Conservation (phyloP, 2,888 invertebrate genomes). For the Lutraria lutraria region DNA sequence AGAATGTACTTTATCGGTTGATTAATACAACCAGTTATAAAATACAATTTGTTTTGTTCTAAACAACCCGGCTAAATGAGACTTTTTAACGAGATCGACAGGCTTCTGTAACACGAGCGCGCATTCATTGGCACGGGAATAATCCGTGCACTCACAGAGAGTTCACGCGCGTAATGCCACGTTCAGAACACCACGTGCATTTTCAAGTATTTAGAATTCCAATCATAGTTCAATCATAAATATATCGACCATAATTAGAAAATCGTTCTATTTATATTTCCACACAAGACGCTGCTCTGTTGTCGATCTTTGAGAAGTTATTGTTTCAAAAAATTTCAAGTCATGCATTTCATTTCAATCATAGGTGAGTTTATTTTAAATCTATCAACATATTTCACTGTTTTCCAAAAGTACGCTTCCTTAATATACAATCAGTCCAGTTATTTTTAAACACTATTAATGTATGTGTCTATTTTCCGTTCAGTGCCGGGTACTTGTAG, state of each 20-base stretch:
- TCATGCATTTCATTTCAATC: too few relatives aligned
- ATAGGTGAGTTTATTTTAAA: too few relatives aligned
- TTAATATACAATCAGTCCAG: too few relatives aligned
- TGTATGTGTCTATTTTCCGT: too few relatives aligned
- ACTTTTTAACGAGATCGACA: not conserved
- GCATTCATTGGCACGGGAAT: not conserved
- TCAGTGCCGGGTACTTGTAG: too few relatives aligned
- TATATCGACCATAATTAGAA: not conserved
- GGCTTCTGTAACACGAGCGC: not conserved
- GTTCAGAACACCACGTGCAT: not conserved
- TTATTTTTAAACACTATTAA: too few relatives aligned
- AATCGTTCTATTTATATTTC: too few relatives aligned
- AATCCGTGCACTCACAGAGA: not conserved
- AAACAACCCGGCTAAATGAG: not conserved
- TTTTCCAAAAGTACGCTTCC: too few relatives aligned
- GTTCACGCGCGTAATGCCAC: not conserved
- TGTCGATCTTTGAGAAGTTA: too few relatives aligned
- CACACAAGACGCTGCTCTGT: too few relatives aligned
- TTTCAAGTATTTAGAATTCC: constrained; percentile 10
- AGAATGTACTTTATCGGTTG: not conserved
- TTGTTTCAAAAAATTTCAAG: too few relatives aligned
- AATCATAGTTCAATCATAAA: not conserved
- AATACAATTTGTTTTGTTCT: not conserved
- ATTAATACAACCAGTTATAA: not conserved
- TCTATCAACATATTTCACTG: too few relatives aligned